These are phyloP conservation scores for Scophthalmus maximus DNA, from an alignment of 2,113 vertebrate genomes.

Conservation along the genomic window DNA sequence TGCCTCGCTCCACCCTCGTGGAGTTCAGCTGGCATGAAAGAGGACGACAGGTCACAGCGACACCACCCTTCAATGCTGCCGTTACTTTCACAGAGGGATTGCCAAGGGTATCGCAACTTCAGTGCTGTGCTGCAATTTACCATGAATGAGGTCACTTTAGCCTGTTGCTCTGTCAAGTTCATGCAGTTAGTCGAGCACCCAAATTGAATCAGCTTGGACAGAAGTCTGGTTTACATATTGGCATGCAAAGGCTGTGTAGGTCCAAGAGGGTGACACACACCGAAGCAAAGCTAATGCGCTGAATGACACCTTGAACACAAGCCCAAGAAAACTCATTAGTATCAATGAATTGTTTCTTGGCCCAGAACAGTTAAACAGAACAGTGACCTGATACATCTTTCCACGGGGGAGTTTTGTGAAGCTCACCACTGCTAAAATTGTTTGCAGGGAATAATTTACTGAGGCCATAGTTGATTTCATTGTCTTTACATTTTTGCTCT, in stretches of 20 bases:
- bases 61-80: conserved; percentile 16
- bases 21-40: conserved; percentile 7
- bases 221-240: background rate
- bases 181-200: background rate
- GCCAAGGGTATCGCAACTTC: background rate
- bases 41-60: conserved; percentile 16
- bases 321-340: background rate
- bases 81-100: background rate
- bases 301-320: conserved; percentile 13
- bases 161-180: background rate
- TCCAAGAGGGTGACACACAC: background rate
- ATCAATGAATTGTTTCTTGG: conserved; percentile 9
- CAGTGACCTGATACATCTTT: background rate
- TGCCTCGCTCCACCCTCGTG: conserved; percentile 34
- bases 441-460: conserved; percentile 1
- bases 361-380: background rate
- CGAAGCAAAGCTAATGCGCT: conserved; percentile 1
- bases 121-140: background rate
- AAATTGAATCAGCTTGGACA: background rate
- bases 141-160: background rate
- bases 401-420: background rate
- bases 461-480: background rate
- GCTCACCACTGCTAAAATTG: conserved; percentile 6
- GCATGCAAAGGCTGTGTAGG: background rate
- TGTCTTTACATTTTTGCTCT: background rate